phyloP scores from a whole-genome alignment of 2,888 invertebrate species.

The Protula sp. region DNA sequence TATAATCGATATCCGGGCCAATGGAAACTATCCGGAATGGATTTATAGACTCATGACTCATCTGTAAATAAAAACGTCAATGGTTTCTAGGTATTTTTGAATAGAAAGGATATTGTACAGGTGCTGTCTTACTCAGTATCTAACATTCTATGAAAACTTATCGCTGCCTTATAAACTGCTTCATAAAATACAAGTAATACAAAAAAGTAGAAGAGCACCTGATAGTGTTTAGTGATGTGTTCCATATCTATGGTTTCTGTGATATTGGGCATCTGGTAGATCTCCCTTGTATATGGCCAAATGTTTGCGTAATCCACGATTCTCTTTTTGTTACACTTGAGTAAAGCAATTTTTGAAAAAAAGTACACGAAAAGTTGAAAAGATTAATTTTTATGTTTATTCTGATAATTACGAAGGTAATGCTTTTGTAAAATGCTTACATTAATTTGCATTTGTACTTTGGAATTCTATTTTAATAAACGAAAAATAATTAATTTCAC shows the following conservation, averaged over 20 bases:
- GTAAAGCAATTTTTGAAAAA: not conserved
- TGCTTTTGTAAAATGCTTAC: too few species aligned
- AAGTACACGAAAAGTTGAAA: not conserved
- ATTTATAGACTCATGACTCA: slow-evolving; percentile 33
- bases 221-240: slow-evolving; percentile 42
- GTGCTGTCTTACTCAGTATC: not conserved
- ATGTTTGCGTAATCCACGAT: slow-evolving; percentile 45
- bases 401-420: too few species aligned
- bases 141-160: too few species aligned
- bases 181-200: too few species aligned
- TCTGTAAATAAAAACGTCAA: slow-evolving; percentile 18
- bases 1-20: slow-evolving; percentile 37
- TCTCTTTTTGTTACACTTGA: slow-evolving; percentile 42
- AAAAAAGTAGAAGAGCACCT: slow-evolving; percentile 20
- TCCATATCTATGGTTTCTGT: slow-evolving; percentile 39
- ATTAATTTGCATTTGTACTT: too few species aligned
- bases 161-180: too few species aligned
- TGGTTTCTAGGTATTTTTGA: not conserved
- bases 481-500: too few species aligned
- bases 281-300: slow-evolving; percentile 41
- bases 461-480: too few species aligned
- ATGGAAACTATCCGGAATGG: slow-evolving; percentile 35
- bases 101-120: too few species aligned
- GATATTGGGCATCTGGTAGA: slow-evolving; percentile 42
- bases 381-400: too few species aligned